These are phyloP conservation scores for Porphyrio hochstetteri DNA, from an alignment of 2,113 vertebrate species.

Conservation along the genomic window DNA sequence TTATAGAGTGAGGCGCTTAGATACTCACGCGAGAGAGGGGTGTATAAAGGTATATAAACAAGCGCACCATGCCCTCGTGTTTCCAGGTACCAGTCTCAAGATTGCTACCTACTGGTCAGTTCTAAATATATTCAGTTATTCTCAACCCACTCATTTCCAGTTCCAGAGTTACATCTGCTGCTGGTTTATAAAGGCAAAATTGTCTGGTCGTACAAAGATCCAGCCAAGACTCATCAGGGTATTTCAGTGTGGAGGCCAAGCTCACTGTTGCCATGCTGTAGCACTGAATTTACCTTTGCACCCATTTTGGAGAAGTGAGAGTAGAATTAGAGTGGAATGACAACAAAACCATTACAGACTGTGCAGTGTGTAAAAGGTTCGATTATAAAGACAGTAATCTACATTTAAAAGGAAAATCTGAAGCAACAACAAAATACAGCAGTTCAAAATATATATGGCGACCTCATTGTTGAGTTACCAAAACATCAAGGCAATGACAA, in stretches of 20 bases:
- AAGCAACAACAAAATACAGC: neutral
- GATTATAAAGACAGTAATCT: neutral
- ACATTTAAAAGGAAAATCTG: neutral
- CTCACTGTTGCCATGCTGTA: accelerated
- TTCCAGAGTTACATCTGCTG: neutral
- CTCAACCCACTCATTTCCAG: neutral
- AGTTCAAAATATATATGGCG: neutral
- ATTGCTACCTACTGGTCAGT: neutral
- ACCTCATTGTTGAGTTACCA: neutral
- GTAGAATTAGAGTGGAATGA: neutral
- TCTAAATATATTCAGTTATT: neutral
- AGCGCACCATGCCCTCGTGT: neutral
- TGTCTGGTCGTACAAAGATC: neutral
- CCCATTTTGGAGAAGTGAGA: neutral
- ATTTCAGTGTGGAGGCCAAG: neutral
- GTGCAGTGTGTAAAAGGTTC: neutral
- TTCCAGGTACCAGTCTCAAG: neutral
- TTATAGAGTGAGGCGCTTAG: slow-evolving; percentile 65
- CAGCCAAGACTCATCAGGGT: neutral
- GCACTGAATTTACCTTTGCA: neutral
- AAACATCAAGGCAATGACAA: neutral
- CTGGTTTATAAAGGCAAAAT: neutral
- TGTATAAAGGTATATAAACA: slow-evolving; percentile 56
- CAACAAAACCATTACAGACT: neutral
- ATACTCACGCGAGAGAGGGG: slow-evolving; percentile 31